Evolutionary conservation across 2,797 vertebrate species (phyloP).

Genomic region (Steatocranus sp.): DNA sequence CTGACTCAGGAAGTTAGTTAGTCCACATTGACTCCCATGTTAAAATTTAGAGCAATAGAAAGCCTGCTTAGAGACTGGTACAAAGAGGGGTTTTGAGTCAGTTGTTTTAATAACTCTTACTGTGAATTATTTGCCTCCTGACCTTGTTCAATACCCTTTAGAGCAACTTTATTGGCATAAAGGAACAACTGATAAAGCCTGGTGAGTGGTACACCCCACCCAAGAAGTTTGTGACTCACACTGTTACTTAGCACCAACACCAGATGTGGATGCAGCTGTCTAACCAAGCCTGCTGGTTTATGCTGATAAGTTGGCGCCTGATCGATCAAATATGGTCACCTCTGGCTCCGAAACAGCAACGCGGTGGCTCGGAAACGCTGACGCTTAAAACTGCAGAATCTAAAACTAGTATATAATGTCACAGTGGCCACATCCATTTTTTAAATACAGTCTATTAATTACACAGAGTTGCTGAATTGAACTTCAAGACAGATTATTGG

Average conservation of each 20-base stretch:
- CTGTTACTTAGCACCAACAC: neutral
- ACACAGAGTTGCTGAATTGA: neutral
- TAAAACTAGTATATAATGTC: neutral
- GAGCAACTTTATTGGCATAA: neutral
- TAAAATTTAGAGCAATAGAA: neutral
- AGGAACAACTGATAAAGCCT: neutral
- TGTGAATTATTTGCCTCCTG: neutral
- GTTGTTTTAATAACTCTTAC: neutral
- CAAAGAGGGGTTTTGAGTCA: neutral
- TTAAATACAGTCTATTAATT: neutral
- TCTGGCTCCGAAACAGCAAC: neutral
- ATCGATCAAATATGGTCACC: neutral
- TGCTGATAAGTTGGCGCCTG: neutral
- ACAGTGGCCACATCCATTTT: neutral
- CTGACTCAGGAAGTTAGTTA: neutral
- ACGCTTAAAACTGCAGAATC: rapidly evolving
- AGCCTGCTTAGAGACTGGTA: neutral
- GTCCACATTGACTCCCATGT: neutral
- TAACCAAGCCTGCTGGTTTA: neutral
- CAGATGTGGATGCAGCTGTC: neutral
- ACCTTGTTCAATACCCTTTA: neutral
- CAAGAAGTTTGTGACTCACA: neutral
- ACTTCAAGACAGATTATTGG: rapidly evolving
- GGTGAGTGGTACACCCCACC: neutral
- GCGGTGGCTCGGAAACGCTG: rapidly evolving